Conservation (phyloP, 2,797 vertebrate genomes). For the Muscicapa comitata region DNA sequence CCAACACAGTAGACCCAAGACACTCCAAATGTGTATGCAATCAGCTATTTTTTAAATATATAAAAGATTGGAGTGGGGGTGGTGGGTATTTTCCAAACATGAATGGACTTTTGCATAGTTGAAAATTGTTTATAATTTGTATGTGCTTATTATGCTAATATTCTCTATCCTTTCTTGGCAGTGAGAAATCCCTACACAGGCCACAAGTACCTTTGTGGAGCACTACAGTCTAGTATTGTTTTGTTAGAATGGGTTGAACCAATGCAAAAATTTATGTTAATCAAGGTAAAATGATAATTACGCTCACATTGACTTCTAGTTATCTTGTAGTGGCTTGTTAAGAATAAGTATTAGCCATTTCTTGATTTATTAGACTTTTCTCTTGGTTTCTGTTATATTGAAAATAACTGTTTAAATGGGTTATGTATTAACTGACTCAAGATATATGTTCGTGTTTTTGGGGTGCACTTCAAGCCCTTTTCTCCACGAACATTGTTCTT, state of each 20-base stretch:
- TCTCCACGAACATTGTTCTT: not conserved
- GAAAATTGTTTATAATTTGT: not conserved
- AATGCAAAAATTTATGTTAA: constrained; percentile 97
- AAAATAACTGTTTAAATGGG: not conserved
- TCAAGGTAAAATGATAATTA: constrained; percentile 81
- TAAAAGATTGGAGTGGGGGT: not conserved
- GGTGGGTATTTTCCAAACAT: not conserved
- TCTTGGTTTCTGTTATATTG: not conserved
- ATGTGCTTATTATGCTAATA: not conserved
- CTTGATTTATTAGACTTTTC: not conserved
- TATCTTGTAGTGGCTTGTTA: not conserved
- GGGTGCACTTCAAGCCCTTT: not conserved
- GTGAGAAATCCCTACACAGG: constrained; percentile 94
- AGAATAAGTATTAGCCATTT: not conserved
- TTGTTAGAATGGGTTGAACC: constrained; percentile 94
- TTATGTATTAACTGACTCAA: not conserved
- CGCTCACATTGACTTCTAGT: not conserved
- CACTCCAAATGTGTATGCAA: not conserved
- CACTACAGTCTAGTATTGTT: constrained; percentile 92
- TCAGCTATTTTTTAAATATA: not conserved
- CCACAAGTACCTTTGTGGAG: constrained; percentile 93
- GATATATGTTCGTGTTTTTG: not conserved
- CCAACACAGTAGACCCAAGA: not conserved
- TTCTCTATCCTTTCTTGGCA: constrained; percentile 65
- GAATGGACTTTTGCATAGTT: not conserved